Base-by-base conservation (phyloP, 2,797 vertebrate genomes). In the Peromyscus attwateri region DNA sequence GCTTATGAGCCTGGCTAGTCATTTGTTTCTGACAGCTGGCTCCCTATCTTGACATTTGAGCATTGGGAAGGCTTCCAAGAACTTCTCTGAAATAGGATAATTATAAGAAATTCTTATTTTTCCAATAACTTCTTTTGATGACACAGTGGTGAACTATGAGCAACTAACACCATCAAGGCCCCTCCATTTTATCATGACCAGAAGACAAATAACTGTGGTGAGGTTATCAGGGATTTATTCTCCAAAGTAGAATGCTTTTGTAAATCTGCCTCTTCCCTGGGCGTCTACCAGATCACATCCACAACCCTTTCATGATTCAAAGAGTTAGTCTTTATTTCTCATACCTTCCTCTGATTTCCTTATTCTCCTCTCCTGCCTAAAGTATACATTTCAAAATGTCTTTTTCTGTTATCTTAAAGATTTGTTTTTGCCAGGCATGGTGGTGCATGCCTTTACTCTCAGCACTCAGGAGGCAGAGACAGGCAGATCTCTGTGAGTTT, bases 21-120 rank as follows among this genome's bases (percentile, higher is more conserved):
- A 46, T 43, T 89, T 55, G 14, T 79, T 66, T 89, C 75, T 43
- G 10, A 94, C 4, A 92, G 31, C 14, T 21, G 80, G 31, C n/a
- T 92, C 17, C 40, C 46, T 89, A 57, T 80, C 79, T 80, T 89
- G 87, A 81, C 82, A 93, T 80, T 6, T 57, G 31, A 94, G 34
- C 37, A 7, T n/a, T 60, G 23, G 11, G 19, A 60, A 76, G 57
- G 73, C n/a, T 93, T 80, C 43, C 16, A 92, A 64, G 55, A 87
- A 79, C 2, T 77, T 87, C 25, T 46, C 43, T 91, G 82, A 55
- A 34, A 12, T 17, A 52, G 19, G 25, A 23, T n/a, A 94, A 40
- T 40, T 5, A 96, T 76, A 80, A 13, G 71, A 76, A 75, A 87
- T 46, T 4, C 14, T 49, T 83, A 0, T 80, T 89, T 95, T 88